Evolutionary conservation across 2,888 invertebrate genomes (phyloP).

Genomic region (Drosophila longiperda): DNA sequence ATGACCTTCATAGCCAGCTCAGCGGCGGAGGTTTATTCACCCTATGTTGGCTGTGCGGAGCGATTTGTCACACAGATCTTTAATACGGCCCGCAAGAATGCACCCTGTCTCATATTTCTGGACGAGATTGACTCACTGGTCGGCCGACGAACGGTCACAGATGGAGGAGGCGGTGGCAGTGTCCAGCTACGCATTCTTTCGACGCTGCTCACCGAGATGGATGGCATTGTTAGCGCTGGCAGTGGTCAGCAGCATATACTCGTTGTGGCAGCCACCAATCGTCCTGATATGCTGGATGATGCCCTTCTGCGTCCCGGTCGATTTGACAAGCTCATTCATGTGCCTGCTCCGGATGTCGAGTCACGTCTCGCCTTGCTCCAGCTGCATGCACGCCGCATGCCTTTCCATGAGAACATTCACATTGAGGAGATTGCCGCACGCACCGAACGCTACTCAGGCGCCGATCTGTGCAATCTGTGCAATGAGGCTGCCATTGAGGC

Average conservation of each 20-base stretch:
- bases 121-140: conserved; percentile 88
- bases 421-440: conserved; percentile 84
- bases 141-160: conserved; percentile 82
- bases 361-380: conserved; percentile 86
- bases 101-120: conserved; percentile 88
- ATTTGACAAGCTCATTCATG: conserved; percentile 87
- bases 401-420: conserved; percentile 84
- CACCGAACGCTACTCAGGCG: conserved; percentile 87
- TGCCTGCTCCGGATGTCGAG: conserved; percentile 86
- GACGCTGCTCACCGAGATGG: conserved; percentile 88
- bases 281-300: conserved; percentile 88
- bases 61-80: conserved; percentile 87
- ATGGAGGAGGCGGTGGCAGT: conserved; percentile 80
- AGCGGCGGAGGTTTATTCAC: conserved; percentile 88
- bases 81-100: conserved; percentile 87
- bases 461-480: conserved; percentile 87
- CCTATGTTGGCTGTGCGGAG: conserved; percentile 89
- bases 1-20: conserved; percentile 87
- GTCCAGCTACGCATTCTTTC: conserved; percentile 87
- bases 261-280: conserved; percentile 88
- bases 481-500: conserved; percentile 88
- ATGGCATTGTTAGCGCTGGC: conserved; percentile 86
- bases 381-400: conserved; percentile 85
- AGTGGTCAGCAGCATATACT: conserved; percentile 84
- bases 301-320: conserved; percentile 88